A percentile compares a stretch with the other conserved stretches of the same genome.
Conservation (phyloP, 2,888 invertebrate species). For the Ectemnius lituratus region DNA sequence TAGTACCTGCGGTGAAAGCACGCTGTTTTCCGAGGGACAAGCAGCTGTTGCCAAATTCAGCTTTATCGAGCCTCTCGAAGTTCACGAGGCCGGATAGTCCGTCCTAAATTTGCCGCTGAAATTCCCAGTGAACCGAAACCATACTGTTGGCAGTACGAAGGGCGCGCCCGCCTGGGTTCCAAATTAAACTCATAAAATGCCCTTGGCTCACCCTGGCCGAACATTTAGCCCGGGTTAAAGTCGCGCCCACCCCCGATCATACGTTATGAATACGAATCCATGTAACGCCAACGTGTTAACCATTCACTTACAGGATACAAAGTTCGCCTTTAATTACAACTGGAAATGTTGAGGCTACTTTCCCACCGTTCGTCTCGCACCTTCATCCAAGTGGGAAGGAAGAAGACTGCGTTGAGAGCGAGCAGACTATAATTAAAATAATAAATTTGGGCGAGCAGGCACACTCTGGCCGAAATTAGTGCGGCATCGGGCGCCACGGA, state of each 20-base stretch:
- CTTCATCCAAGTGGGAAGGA: not conserved
- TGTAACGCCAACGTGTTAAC: no score
- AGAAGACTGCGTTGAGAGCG: not conserved
- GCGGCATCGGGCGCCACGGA: conserved; percentile 21
- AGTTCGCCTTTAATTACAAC: no score
- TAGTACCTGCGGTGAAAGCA: conserved; percentile 5
- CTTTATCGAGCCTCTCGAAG: conserved; percentile 25
- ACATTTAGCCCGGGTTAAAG: conserved; percentile 31
- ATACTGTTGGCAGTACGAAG: conserved; percentile 43
- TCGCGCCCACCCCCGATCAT: conserved; percentile 17
- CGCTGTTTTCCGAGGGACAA: conserved; percentile 30
- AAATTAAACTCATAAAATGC: conserved; percentile 75
- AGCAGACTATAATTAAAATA: conserved; percentile 65
- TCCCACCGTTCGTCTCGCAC: not conserved
- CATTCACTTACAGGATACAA: no score
- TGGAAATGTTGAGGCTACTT: not conserved
- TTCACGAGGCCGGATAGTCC: conserved; percentile 30
- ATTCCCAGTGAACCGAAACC: conserved; percentile 65
- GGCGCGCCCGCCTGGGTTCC: conserved; percentile 51
- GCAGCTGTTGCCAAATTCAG: conserved; percentile 61
- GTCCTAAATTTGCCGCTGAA: conserved; percentile 59
- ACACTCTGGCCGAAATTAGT: conserved; percentile 56
- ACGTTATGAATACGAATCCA: not conserved
- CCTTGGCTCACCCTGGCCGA: conserved; percentile 51
- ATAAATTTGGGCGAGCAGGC: conserved; percentile 64